Evolutionary conservation across 1,140 invertebrate genomes (phyloP).

Genomic region (Lasioglossum albipes): DNA sequence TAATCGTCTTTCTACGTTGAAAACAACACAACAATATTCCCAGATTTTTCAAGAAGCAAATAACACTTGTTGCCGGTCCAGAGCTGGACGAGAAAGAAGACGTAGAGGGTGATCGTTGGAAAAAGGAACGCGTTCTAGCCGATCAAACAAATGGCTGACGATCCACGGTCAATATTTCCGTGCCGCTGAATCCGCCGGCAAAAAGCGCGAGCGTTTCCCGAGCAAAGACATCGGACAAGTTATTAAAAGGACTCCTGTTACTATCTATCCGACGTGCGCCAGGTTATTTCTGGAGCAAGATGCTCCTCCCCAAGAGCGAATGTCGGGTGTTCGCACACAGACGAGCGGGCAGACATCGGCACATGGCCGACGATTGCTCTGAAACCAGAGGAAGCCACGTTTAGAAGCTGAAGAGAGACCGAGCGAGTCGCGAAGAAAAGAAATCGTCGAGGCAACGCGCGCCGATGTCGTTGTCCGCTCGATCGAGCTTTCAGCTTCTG

Average conservation of each 20-base stretch:
- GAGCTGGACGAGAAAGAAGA: not conserved
- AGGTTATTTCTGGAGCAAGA: conserved; percentile 56
- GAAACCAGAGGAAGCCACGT: conserved; percentile 31
- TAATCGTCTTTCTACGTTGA: no score
- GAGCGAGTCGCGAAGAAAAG: not conserved
- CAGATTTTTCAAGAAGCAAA: not conserved
- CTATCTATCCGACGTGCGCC: conserved; percentile 40
- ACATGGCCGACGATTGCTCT: conserved; percentile 9
- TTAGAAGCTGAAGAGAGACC: conserved; percentile 18
- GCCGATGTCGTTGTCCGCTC: not conserved
- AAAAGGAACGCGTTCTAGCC: not conserved
- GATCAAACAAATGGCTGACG: not conserved
- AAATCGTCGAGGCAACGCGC: not conserved
- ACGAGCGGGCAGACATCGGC: conserved; percentile 8
- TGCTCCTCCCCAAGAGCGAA: conserved; percentile 25
- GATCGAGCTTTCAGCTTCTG: not conserved
- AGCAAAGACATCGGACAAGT: conserved; percentile 38
- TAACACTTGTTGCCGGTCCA: not conserved
- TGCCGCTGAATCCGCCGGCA: not conserved
- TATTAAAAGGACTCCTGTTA: conserved; percentile 51
- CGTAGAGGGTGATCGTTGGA: not conserved
- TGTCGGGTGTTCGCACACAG: not conserved
- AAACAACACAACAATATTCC: no score
- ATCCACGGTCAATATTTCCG: conserved; percentile 11
- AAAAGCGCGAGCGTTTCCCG: conserved; percentile 1